Conservation (phyloP, 2,113 vertebrate genomes). For the Pleuronectes platessa region DNA sequence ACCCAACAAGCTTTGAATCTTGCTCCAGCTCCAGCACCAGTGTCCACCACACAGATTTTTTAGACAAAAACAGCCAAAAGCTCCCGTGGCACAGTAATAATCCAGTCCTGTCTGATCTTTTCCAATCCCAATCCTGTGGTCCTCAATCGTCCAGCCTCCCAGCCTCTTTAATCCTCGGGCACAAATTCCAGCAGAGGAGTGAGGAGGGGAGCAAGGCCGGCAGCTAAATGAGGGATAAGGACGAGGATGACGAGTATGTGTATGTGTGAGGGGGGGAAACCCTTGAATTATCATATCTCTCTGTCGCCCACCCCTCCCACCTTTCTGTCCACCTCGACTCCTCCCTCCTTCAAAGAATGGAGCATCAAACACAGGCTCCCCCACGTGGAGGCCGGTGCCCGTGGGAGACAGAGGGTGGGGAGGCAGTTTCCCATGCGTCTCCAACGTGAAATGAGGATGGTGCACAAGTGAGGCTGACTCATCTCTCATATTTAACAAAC, state of each 20-base stretch:
- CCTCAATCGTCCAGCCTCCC: conserved; percentile 29
- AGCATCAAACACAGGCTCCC: conserved; percentile 58
- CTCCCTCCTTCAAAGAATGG: conserved; percentile 45
- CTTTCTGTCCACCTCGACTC: conserved; percentile 55
- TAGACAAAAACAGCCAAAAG: neutral
- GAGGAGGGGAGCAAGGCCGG: conserved; percentile 30
- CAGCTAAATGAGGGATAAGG: conserved; percentile 56
- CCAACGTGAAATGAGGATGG: neutral
- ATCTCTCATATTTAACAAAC: conserved; percentile 6
- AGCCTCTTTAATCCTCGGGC: conserved; percentile 53
- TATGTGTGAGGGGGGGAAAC: conserved; percentile 35
- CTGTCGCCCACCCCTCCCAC: neutral
- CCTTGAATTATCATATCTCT: conserved; percentile 50
- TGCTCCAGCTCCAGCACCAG: neutral
- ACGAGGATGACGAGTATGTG: neutral
- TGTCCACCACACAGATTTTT: conserved; percentile 10
- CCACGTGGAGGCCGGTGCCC: conserved; percentile 40
- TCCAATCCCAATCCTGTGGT: conserved; percentile 52
- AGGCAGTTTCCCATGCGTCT: neutral
- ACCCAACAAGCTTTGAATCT: neutral
- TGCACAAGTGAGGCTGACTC: conserved; percentile 1
- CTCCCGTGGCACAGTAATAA: conserved; percentile 24
- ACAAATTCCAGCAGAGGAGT: conserved; percentile 34
- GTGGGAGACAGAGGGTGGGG: neutral
- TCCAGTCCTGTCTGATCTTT: conserved; percentile 20